phyloP scores from a whole-genome alignment of 1,140 invertebrate species.

The Nephotettix cincticeps region DNA sequence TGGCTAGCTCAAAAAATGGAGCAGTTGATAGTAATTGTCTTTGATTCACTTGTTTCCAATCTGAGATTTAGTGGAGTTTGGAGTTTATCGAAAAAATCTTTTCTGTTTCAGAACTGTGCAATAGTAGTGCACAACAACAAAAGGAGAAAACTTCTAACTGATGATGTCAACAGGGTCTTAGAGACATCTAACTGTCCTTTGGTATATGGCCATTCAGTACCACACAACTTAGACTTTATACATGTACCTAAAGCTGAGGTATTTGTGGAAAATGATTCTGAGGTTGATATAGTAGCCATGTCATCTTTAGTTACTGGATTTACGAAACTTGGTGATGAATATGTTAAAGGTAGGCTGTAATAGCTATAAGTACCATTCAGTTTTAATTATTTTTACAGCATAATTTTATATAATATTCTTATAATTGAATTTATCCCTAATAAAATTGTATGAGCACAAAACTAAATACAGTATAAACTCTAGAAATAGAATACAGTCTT shows the following conservation, averaged over 20 bases:
- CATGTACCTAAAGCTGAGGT: slow-evolving; percentile 31
- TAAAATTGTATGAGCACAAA: too few relatives aligned
- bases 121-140: slow-evolving; percentile 30
- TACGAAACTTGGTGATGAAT: slow-evolving; percentile 24
- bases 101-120: slow-evolving; percentile 29
- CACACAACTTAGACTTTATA: slow-evolving; percentile 26
- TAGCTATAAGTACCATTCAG: too few relatives aligned
- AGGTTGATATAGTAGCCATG: slow-evolving; percentile 29
- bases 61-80: too few relatives aligned
- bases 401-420: neutral
- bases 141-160: slow-evolving; percentile 29
- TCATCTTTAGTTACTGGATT: slow-evolving; percentile 14
- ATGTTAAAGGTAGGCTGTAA: slow-evolving; percentile 35
- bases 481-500: too few relatives aligned
- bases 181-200: slow-evolving; percentile 13
- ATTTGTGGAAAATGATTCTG: slow-evolving; percentile 30
- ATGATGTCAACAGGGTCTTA: slow-evolving; percentile 34
- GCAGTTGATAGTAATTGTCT: too few relatives aligned
- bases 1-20: too few relatives aligned
- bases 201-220: slow-evolving; percentile 28
- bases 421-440: too few relatives aligned
- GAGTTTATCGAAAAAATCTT: too few relatives aligned
- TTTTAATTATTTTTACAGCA: neutral
- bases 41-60: too few relatives aligned
- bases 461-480: too few relatives aligned